phyloP scores from a whole-genome alignment of 2,797 vertebrate species.

The Acanthopagrus latus region DNA sequence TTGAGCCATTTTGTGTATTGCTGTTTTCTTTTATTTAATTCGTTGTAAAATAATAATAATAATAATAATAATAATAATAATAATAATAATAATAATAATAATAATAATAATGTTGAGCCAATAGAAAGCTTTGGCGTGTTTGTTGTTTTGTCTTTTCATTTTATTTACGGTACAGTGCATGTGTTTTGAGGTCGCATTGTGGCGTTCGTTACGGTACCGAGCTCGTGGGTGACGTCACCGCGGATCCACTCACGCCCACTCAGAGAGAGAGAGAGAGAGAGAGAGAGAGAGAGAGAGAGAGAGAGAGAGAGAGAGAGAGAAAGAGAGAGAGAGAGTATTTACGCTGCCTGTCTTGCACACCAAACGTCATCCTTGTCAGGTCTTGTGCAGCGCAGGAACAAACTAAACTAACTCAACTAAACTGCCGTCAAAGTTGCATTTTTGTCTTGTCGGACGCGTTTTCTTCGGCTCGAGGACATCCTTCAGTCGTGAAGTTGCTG shows the following conservation, averaged over 20 bases:
- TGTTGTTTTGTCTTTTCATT: too few relatives aligned
- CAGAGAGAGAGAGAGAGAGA: background rate
- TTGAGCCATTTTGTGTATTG: too few relatives aligned
- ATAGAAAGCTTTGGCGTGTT: too few relatives aligned
- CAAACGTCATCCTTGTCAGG: too few relatives aligned
- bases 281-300: background rate
- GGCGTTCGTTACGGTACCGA: constrained; percentile 49
- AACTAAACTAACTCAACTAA: background rate
- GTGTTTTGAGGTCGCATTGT: background rate
- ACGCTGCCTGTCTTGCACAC: background rate
- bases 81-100: too few relatives aligned
- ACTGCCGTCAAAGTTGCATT: background rate
- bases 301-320: background rate
- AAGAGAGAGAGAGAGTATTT: background rate
- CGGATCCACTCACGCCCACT: constrained; percentile 47
- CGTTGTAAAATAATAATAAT: too few relatives aligned
- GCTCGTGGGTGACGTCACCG: constrained; percentile 24
- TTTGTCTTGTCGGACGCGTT: background rate
- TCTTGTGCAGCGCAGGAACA: background rate
- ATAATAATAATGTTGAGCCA: too few relatives aligned
- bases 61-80: too few relatives aligned
- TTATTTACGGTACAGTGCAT: constrained; percentile 20
- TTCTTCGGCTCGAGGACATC: background rate
- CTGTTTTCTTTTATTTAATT: too few relatives aligned
- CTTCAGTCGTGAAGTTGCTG: constrained; percentile 9